These are phyloP conservation scores for Aphelinus atriplicis DNA, from an alignment of 1,140 invertebrate species.

Conservation along the genomic window DNA sequence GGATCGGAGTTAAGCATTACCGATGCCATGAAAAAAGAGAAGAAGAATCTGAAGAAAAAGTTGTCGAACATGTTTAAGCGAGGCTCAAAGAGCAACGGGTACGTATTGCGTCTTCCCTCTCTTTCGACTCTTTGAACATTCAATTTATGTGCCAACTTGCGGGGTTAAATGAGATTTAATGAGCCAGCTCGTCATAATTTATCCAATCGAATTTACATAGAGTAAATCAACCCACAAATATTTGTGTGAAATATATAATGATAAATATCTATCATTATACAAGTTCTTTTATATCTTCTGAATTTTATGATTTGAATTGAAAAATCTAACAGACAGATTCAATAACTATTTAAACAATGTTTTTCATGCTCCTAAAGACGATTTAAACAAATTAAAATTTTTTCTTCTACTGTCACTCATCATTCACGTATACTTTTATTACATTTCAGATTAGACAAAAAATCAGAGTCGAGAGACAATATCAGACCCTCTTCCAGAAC, in stretches of 20 bases:
- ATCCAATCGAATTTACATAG: neutral
- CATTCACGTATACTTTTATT: conserved; percentile 16
- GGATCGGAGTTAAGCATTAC: conserved; percentile 81
- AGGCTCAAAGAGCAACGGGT: conserved; percentile 77
- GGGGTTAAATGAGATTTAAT: conserved; percentile 9
- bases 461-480: conserved; percentile 51
- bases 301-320: too few relatives aligned
- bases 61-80: conserved; percentile 85
- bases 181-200: neutral
- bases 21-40: conserved; percentile 72
- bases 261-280: too few relatives aligned
- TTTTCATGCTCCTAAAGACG: too few relatives aligned
- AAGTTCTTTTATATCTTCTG: too few relatives aligned
- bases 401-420: conserved; percentile 3
- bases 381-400: too few relatives aligned
- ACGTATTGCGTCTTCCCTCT: conserved; percentile 32
- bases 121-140: neutral
- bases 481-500: conserved; percentile 61
- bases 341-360: too few relatives aligned
- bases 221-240: too few relatives aligned
- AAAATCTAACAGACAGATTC: too few relatives aligned
- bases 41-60: conserved; percentile 81
- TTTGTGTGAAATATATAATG: too few relatives aligned
- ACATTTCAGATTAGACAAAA: conserved; percentile 56
- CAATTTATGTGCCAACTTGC: neutral